These are phyloP conservation scores for Drosophila prosaltans DNA, from an alignment of 1,140 invertebrate species.

Conservation along the genomic window DNA sequence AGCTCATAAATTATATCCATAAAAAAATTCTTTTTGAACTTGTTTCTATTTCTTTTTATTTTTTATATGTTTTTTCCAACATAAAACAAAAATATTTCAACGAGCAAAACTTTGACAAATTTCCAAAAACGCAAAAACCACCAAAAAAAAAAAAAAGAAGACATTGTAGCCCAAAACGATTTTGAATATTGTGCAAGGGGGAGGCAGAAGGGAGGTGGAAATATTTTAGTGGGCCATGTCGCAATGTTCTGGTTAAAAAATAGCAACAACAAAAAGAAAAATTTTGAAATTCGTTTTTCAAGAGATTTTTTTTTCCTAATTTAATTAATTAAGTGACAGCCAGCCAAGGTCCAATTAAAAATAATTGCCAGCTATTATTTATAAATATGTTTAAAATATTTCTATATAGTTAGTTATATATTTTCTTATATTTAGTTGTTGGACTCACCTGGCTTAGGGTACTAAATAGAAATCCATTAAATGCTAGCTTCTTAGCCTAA, in stretches of 20 bases:
- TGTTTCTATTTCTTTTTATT: conserved; percentile 10
- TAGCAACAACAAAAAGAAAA: conserved; percentile 40
- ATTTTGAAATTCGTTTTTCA: conserved; percentile 1
- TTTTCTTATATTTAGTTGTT: neutral
- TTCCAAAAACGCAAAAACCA: conserved; percentile 21
- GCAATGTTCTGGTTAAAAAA: conserved; percentile 70
- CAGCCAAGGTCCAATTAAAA: neutral
- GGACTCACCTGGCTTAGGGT: conserved; percentile 71
- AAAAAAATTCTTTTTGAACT: conserved; percentile 50
- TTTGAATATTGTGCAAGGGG: conserved; percentile 37
- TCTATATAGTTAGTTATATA: neutral
- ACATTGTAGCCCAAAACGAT: conserved; percentile 36
- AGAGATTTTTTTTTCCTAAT: conserved; percentile 22
- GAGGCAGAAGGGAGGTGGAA: conserved; percentile 12
- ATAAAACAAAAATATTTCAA: conserved; percentile 16
- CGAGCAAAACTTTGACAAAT: conserved; percentile 30
- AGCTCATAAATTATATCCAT: conserved; percentile 50
- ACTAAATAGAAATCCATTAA: conserved; percentile 77
- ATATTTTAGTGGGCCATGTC: conserved; percentile 72
- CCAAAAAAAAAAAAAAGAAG: conserved; percentile 17
- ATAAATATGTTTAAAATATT: conserved; percentile 4
- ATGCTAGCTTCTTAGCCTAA: conserved; percentile 73
- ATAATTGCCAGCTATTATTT: conserved; percentile 6
- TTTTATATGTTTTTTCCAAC: conserved; percentile 21
- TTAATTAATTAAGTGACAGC: conserved; percentile 41